These are phyloP conservation scores for Onychostruthus taczanowskii DNA, from an alignment of 2,113 vertebrate genomes.

Conservation along the genomic window DNA sequence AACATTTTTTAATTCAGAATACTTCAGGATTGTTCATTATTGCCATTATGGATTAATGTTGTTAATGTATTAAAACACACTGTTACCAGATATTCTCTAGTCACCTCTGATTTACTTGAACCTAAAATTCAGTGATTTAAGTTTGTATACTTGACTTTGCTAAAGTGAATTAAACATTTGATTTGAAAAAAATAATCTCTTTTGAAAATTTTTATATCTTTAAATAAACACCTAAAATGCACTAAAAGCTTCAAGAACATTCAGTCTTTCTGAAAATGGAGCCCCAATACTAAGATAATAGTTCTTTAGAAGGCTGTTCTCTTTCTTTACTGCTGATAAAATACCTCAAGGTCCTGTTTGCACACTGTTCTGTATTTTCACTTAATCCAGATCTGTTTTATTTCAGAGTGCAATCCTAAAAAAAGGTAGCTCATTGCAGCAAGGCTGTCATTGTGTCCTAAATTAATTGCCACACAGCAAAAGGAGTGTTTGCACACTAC, in stretches of 20 bases:
- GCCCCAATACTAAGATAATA: background rate
- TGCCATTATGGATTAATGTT: background rate
- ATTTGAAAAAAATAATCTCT: background rate
- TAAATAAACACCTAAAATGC: background rate
- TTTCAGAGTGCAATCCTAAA: background rate
- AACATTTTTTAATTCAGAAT: background rate
- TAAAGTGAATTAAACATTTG: background rate
- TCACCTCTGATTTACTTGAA: background rate
- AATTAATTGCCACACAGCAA: background rate
- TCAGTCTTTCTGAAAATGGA: background rate
- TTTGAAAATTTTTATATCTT: background rate
- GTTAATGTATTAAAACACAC: background rate
- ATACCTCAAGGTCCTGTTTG: background rate
- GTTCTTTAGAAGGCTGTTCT: background rate
- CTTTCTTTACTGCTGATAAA: background rate
- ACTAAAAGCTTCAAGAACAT: background rate
- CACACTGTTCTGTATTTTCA: background rate
- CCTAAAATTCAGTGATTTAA: background rate
- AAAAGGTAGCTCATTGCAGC: background rate
- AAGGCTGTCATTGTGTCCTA: background rate
- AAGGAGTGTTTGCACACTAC: background rate
- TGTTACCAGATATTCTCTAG: background rate
- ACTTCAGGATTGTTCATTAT: background rate
- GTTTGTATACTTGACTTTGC: background rate
- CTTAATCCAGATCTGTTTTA: background rate